Evolutionary conservation across 2,797 vertebrate species (phyloP).

Genomic region (Trachurus trachurus): DNA sequence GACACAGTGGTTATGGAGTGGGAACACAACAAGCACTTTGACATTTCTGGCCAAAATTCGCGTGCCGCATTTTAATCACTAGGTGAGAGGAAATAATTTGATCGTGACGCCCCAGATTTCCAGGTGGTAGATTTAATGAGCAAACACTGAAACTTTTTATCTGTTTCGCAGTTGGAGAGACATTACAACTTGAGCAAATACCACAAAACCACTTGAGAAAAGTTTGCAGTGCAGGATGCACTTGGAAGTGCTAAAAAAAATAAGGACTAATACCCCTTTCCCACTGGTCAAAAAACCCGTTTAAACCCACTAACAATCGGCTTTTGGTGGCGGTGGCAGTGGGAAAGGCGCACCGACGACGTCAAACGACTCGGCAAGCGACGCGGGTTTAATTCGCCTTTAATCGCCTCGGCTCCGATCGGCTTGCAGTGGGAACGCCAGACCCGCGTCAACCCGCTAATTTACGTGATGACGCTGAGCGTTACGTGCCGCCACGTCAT

Average conservation of each 20-base stretch:
- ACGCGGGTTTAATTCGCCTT: no score
- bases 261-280: no score
- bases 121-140: slow-evolving; percentile 47
- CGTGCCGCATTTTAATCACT: slow-evolving; percentile 70
- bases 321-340: no score
- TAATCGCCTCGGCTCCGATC: no score
- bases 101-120: slow-evolving; percentile 17
- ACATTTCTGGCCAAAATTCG: slow-evolving; percentile 75
- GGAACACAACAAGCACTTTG: slow-evolving; percentile 74
- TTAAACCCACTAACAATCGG: no score
- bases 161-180: slow-evolving; percentile 20
- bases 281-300: no score
- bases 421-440: no score
- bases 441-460: no score
- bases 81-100: slow-evolving; percentile 33
- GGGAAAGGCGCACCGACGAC: no score
- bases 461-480: no score
- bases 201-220: slow-evolving; percentile 29
- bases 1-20: slow-evolving; percentile 66
- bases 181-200: slow-evolving; percentile 25
- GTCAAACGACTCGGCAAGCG: no score
- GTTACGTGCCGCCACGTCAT: no score
- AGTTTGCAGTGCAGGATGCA: slow-evolving; percentile 21
- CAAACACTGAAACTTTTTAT: slow-evolving; percentile 32
- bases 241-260: slow-evolving; percentile 5